Evolutionary conservation across 2,113 vertebrate species (phyloP).

Genomic region (Smithornis capensis): DNA sequence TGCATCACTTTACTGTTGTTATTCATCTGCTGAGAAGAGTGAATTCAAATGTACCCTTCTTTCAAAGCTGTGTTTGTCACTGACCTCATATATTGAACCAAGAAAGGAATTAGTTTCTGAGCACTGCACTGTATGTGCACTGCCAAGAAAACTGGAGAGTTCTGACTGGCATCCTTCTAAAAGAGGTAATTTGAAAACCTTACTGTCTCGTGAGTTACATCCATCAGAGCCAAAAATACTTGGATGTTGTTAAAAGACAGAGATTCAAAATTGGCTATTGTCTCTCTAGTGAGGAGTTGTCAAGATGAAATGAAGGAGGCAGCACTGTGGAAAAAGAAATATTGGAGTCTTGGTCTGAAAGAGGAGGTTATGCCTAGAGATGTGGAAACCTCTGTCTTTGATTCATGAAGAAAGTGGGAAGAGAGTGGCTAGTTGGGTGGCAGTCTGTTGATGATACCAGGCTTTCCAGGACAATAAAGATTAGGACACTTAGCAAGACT

Average conservation of each 20-base stretch:
- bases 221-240: neutral
- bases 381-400: neutral
- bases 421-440: neutral
- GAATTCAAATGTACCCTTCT: slow-evolving; percentile 39
- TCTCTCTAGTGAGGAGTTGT: neutral
- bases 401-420: neutral
- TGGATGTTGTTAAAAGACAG: neutral
- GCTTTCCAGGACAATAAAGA: neutral
- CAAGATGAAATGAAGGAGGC: neutral
- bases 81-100: neutral
- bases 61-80: slow-evolving; percentile 35
- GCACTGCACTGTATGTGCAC: neutral
- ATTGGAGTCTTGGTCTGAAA: neutral
- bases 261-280: neutral
- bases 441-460: neutral
- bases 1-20: slow-evolving; percentile 21
- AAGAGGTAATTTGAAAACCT: neutral
- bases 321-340: neutral
- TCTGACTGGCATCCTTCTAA: neutral
- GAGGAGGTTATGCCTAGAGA: neutral
- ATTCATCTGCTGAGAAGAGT: slow-evolving; percentile 14
- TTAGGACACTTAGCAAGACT: neutral
- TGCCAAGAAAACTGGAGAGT: neutral
- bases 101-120: slow-evolving; percentile 20
- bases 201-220: neutral